Evolutionary conservation across 2,888 invertebrate species (phyloP).

Genomic region (Caenorhabditis uteleia): DNA sequence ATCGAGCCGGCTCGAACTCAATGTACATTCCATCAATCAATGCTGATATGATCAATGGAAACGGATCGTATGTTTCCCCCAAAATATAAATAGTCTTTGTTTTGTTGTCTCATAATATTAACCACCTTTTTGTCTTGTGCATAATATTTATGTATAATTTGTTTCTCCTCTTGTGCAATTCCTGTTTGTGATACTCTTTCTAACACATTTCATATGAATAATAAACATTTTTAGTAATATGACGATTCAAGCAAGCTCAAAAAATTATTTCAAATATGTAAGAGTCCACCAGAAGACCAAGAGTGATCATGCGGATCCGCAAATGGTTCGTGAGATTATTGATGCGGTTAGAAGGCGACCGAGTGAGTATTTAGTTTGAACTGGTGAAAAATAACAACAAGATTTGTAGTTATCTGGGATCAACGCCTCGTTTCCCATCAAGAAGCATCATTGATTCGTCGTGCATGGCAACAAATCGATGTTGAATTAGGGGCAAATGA

Average conservation of each 20-base stretch:
- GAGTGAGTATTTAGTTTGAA: constrained; percentile 3
- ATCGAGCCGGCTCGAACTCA: constrained; percentile 15
- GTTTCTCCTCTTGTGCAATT: constrained; percentile 2
- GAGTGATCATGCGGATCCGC: constrained; percentile 21
- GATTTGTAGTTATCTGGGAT: constrained; percentile 30
- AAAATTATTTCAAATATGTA: constrained; percentile 22
- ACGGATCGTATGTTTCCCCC: constrained; percentile 14
- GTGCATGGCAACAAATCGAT: constrained; percentile 22
- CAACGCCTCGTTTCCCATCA: constrained; percentile 21
- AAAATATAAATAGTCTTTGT: background rate
- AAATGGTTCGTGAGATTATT: constrained; percentile 16
- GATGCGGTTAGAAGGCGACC: constrained; percentile 14
- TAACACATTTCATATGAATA: background rate
- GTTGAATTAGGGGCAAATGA: constrained; percentile 11
- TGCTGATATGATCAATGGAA: constrained; percentile 27
- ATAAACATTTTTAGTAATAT: constrained; percentile 9
- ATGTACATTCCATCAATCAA: constrained; percentile 29
- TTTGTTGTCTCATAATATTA: background rate
- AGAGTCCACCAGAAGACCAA: constrained; percentile 21
- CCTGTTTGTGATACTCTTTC: too few species aligned
- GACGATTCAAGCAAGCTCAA: constrained; percentile 2
- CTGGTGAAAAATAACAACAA: background rate
- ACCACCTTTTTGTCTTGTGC: too few species aligned
- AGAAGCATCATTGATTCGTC: constrained; percentile 2
- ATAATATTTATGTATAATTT: background rate